Evolutionary conservation across 2,113 vertebrate genomes (phyloP), one percentile per base, ranked within the genome.

Genomic region (Coptodon rendalli): DNA sequence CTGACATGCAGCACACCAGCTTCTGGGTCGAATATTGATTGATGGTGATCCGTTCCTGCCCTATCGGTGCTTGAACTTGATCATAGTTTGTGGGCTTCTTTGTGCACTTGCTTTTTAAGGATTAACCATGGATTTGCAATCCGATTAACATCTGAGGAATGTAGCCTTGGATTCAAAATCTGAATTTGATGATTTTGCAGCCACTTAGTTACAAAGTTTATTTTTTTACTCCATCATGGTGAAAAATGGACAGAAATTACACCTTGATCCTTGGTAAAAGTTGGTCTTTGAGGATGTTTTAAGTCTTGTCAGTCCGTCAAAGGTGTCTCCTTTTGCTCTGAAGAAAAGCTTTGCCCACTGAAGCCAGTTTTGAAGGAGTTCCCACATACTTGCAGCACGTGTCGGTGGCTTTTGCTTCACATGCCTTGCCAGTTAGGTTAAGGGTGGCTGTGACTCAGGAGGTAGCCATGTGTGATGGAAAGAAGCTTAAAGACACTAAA

Each of bases 161-260:
- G 13, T 73, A 45, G 22, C 22, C 8, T 45, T 45, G 12, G 22
- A 29, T 29, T 45, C 40, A 48, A 27, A 73, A 45, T 73, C 22
- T 27, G 13, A 45, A 45, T 73, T 45, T 73, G 14, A 27, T 27
- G 40, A 48, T 76, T 27, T 1, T 29, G 6, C 13, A 76, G 24
- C 1, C 40, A 17, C 68, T 43, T 43, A 1, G 36, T 71, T 43
- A 71, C 12, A 24, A 71, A 24, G 22, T 43, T 27, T 0, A 0
- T 2, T 24, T 71, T 13, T 71, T 71, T 71, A 43, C 7, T 24
- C 38, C 1, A 24, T 71, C 0, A 0, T 43, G 12, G 12, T 43
- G 38, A 24, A 9, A 71, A 71, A 24, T 71, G n/a, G 38, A 2
- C n/a, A 71, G 38, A 71, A 71, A 71, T 16, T 71, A 14, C n/a